Percentiles rank a stretch among this genome's conserved stretches.
phyloP scores from a whole-genome alignment of 1,140 invertebrate genomes.

The Vanessa atalanta region DNA sequence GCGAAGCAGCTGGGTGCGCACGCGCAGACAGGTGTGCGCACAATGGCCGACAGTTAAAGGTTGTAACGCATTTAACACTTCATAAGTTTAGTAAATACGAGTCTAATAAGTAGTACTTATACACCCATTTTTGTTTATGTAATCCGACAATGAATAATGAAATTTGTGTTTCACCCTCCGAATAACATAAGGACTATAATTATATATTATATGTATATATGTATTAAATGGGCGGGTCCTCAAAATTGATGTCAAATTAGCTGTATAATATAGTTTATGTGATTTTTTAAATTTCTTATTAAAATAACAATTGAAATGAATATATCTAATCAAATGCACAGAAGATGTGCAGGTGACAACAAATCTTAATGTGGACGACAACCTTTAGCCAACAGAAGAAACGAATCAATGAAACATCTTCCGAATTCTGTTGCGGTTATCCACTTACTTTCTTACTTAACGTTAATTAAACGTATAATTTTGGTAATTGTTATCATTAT shows the following conservation, averaged over 20 bases:
- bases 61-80: slow-evolving; percentile 4
- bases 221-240: no score
- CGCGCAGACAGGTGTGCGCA: slow-evolving; percentile 36
- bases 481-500: slow-evolving; percentile 37
- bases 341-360: neutral
- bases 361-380: slow-evolving; percentile 2
- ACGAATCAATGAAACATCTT: slow-evolving; percentile 39
- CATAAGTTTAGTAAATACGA: neutral
- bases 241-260: neutral
- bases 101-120: no score
- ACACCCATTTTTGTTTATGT: no score
- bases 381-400: slow-evolving; percentile 27
- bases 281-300: neutral
- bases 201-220: no score
- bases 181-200: no score
- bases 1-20: slow-evolving; percentile 35
- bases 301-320: no score
- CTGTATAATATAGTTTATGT: neutral
- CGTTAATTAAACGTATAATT: slow-evolving; percentile 37
- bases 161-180: no score
- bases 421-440: slow-evolving; percentile 37
- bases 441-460: slow-evolving; percentile 34
- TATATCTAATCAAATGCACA: neutral
- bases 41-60: slow-evolving; percentile 18
- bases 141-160: no score